These are phyloP conservation scores for Punctoribates punctum DNA, from an alignment of 2,888 invertebrate species.

Conservation along the genomic window DNA sequence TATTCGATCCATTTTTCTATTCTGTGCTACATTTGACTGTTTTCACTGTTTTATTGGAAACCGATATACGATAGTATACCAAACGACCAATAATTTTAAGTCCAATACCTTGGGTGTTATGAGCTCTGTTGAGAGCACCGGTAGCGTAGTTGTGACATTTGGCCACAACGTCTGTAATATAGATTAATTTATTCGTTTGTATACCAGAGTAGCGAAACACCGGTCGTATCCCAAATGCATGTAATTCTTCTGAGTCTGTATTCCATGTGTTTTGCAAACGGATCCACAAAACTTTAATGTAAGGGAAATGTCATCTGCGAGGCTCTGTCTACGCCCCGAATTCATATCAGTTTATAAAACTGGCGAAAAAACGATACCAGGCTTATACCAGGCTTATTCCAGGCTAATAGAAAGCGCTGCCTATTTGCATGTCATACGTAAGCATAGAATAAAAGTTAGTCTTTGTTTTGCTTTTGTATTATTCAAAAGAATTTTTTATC, in stretches of 20 bases:
- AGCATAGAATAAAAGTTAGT: conserved; percentile 22
- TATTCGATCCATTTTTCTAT: conserved; percentile 6
- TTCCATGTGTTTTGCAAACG: background rate
- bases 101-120: background rate
- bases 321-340: conserved; percentile 23
- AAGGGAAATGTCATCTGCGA: conserved; percentile 37
- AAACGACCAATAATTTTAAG: background rate
- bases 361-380: conserved; percentile 12
- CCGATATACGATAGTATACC: conserved; percentile 22
- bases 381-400: too few species aligned
- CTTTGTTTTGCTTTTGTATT: conserved; percentile 28
- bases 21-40: background rate
- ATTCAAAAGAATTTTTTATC: conserved; percentile 12
- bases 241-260: background rate
- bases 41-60: conserved; percentile 32
- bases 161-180: conserved; percentile 6
- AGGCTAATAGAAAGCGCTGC: background rate
- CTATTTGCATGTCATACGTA: conserved; percentile 30
- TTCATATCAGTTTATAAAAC: background rate
- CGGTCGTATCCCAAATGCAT: background rate
- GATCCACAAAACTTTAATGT: conserved; percentile 16
- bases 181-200: conserved; percentile 15
- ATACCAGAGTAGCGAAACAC: background rate
- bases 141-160: background rate
- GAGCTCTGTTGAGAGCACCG: background rate